Evolutionary conservation across 37 sponge, comb jelly and placozoan genomes (phyloP).

Genomic region (Spongilla lacustris): DNA sequence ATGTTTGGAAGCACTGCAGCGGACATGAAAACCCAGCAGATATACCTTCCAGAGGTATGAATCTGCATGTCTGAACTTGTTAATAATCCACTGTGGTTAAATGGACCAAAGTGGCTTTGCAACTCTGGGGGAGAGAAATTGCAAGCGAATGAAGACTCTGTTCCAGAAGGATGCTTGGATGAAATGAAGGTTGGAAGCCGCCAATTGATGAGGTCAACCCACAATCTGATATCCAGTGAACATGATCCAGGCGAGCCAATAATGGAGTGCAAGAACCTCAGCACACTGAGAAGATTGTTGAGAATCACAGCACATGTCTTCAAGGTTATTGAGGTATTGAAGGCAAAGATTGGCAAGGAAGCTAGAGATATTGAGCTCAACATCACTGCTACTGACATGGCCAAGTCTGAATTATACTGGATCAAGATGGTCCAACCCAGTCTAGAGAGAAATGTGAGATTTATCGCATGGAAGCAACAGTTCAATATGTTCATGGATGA

Average conservation of each 20-base stretch:
- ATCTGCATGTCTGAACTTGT: background rate
- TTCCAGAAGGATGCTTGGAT: conserved; percentile 6
- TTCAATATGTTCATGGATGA: conserved; percentile 18
- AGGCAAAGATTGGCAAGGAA: background rate
- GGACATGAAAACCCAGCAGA: conserved; percentile 36
- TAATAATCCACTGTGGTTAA: conserved; percentile 15
- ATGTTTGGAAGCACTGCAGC: conserved; percentile 25
- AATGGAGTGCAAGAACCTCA: conserved; percentile 16
- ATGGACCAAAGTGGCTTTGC: conserved; percentile 15
- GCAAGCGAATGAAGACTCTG: background rate
- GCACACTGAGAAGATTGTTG: conserved; percentile 13
- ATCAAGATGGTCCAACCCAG: conserved; percentile 6
- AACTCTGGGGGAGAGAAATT: background rate
- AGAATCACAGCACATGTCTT: conserved; percentile 30
- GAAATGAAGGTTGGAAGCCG: conserved; percentile 6
- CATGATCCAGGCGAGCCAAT: background rate
- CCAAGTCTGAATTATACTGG: conserved; percentile 10
- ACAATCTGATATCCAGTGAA: background rate
- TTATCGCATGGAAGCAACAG: conserved; percentile 16
- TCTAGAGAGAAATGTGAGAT: background rate
- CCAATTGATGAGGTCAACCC: background rate
- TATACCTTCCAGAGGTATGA: conserved; percentile 32
- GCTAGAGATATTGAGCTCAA: background rate
- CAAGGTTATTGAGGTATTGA: conserved; percentile 17
- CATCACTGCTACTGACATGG: conserved; percentile 6